Evolutionary conservation across 2,888 invertebrate genomes (phyloP).

Genomic region (Agriopis aurantiaria): DNA sequence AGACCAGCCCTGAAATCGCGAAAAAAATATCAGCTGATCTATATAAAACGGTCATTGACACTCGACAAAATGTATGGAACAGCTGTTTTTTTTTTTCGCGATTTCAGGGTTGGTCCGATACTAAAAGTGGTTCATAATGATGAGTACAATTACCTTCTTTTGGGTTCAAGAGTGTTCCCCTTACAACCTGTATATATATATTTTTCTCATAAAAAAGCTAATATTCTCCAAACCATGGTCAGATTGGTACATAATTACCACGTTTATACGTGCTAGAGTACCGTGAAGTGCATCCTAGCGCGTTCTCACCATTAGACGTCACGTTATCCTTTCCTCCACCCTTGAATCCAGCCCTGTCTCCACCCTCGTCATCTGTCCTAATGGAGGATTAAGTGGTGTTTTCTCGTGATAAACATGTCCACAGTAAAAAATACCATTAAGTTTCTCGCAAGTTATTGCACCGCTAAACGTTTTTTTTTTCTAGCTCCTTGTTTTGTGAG

Average conservation of each 20-base stretch:
- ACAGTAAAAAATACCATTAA: constrained; percentile 60
- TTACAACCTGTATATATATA: too few species aligned
- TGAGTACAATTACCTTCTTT: too few species aligned
- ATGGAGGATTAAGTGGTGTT: constrained; percentile 63
- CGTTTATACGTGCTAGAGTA: not conserved
- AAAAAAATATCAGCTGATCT: too few species aligned
- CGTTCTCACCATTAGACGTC: constrained; percentile 32
- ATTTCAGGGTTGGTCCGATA: too few species aligned
- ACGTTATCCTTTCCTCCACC: constrained; percentile 32
- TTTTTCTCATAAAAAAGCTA: too few species aligned
- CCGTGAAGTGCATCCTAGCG: not conserved
- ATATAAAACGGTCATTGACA: too few species aligned
- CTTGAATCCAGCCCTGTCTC: constrained; percentile 51
- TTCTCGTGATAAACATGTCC: constrained; percentile 63
- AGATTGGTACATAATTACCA: not conserved
- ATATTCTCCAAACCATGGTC: too few species aligned
- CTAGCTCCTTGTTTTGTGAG: constrained; percentile 18
- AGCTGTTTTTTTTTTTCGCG: too few species aligned
- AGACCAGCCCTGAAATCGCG: too few species aligned
- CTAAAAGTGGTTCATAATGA: too few species aligned
- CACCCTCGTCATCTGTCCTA: constrained; percentile 63
- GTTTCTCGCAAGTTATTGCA: constrained; percentile 46
- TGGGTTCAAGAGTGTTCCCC: too few species aligned
- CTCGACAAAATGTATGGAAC: too few species aligned
- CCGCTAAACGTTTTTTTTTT: constrained; percentile 35